phyloP scores from a whole-genome alignment of 2,113 vertebrate genomes.

The Proteles cristata region DNA sequence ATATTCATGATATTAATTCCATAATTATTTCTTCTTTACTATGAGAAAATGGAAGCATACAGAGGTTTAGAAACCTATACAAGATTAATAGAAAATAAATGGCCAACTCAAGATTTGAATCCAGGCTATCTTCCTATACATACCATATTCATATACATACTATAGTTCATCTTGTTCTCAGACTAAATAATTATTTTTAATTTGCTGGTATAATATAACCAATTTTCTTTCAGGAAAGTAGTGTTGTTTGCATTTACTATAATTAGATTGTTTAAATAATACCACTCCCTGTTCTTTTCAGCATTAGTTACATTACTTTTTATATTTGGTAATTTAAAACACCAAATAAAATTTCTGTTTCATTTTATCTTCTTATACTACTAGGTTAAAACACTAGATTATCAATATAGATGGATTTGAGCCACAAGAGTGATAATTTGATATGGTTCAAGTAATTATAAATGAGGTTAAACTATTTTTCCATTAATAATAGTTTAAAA shows the following conservation, averaged over 20 bases:
- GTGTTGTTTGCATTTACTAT: neutral
- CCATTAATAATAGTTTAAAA: neutral
- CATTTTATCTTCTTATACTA: neutral
- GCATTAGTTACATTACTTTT: neutral
- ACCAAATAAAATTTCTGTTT: neutral
- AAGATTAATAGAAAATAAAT: neutral
- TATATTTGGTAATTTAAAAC: neutral
- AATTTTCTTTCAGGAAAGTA: neutral
- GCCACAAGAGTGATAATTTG: neutral
- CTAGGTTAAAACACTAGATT: neutral
- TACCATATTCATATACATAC: neutral
- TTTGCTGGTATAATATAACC: neutral
- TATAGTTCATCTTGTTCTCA: neutral
- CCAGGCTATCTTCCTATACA: neutral
- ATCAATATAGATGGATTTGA: neutral
- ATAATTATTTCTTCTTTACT: neutral
- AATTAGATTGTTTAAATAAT: neutral
- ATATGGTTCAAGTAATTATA: neutral
- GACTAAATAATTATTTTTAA: neutral
- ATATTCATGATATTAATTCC: neutral
- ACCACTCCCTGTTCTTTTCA: neutral
- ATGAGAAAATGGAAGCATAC: neutral
- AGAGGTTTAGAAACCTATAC: neutral
- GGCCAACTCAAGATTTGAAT: neutral
- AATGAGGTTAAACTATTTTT: neutral